Base-by-base conservation (phyloP, 2,797 vertebrate genomes). In the Simalia tracyae region DNA sequence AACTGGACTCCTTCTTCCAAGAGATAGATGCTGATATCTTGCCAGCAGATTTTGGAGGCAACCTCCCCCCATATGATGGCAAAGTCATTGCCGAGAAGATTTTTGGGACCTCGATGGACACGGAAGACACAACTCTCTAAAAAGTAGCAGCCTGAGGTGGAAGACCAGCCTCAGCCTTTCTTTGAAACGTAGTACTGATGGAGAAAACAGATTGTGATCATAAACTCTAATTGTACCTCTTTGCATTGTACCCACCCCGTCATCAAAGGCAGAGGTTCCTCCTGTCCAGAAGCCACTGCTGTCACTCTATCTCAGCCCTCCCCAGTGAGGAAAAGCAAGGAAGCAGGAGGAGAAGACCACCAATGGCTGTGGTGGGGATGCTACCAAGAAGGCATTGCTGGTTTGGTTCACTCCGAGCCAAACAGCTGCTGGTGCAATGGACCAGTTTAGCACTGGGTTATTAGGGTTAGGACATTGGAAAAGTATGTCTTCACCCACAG, bases 1-100 rank as follows among this genome's bases (percentile, higher is more conserved):
- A 99, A 95, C 97, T 99, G 93, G 98, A 98, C 2, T 93, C 90
- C 95, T 99, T 99, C 97, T 97, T 98, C 92, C 98, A 98, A 95
- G 99, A 99, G 92, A 98, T 99, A 0, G 98, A 98, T 0, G 97
- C 97, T 0, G 98, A 98, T 93, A 98, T 98, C 95, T 96, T 99
- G 94, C 99, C 99, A 0, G 95, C 97, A 46, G 98, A 99, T 94
- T 99, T 99, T 8, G 98, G 98, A 24, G 99, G 99, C 57, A 99
- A 98, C 54, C 97, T 98, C 63, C 97, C 98, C 6, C 98, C 97
- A 68, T 97, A 98, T 0, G 98, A 99, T 0, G 98, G 98, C 96
- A 98, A 97, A 96, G 97, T 96, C 3, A 97, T 98, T 0, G 98
- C 99, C 2, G 97, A 97, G 95, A 97, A 98, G 97, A 98, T 99